Conservation (phyloP, 1,140 invertebrate species). For the Caenorhabditis inopinata region DNA sequence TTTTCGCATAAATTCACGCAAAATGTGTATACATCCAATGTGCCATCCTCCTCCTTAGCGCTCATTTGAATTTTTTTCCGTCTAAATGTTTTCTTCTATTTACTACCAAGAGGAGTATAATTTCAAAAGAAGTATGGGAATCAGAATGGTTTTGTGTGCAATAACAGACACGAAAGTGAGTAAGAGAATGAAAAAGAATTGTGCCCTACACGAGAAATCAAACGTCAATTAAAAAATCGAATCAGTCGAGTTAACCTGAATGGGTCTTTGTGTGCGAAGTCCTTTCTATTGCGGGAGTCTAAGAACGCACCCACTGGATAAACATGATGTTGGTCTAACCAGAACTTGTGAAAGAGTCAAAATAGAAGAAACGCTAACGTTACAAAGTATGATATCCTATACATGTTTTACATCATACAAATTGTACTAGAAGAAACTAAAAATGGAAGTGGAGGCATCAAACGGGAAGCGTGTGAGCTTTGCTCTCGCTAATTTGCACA, state of each 20-base stretch:
- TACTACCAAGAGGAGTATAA: neutral
- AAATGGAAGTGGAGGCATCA: neutral
- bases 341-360: neutral
- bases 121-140: neutral
- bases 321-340: neutral
- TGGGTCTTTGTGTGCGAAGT: neutral
- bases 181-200: neutral
- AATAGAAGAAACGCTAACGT: neutral
- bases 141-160: neutral
- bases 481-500: neutral
- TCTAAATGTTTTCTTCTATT: neutral
- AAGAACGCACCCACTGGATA: neutral
- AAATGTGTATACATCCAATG: conserved; percentile 7
- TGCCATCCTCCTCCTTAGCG: too few species aligned
- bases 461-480: neutral
- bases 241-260: neutral
- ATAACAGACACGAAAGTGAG: neutral
- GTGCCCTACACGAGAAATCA: neutral
- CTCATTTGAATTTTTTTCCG: too few species aligned
- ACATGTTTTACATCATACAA: neutral
- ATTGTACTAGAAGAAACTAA: neutral
- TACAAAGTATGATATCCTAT: too few species aligned
- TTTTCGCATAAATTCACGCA: conserved; percentile 19
- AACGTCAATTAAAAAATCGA: neutral
- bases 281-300: neutral